Conservation (phyloP, 2,113 vertebrate genomes). For the Mustelus asterias region DNA sequence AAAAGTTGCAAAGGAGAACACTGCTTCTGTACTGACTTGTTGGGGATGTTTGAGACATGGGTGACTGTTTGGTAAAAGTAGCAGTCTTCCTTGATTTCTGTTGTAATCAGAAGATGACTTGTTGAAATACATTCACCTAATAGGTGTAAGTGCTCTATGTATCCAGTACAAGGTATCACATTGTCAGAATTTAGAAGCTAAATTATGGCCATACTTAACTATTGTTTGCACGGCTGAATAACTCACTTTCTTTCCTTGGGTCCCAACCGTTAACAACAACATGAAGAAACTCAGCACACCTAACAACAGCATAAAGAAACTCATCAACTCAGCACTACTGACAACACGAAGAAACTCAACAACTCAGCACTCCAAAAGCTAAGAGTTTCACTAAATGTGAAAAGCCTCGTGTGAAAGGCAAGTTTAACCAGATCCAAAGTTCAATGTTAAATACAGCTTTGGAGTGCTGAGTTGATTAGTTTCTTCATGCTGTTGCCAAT, state of each 20-base stretch:
- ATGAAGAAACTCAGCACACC: too few relatives aligned
- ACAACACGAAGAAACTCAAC: too few relatives aligned
- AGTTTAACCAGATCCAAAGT: not conserved
- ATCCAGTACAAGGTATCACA: not conserved
- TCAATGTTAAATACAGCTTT: not conserved
- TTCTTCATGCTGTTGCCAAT: not conserved
- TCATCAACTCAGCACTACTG: too few relatives aligned
- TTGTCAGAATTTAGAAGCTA: not conserved
- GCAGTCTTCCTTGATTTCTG: not conserved
- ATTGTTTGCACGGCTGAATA: not conserved
- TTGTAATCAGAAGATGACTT: not conserved
- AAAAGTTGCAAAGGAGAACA: not conserved
- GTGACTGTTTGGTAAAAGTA: not conserved
- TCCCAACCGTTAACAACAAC: too few relatives aligned
- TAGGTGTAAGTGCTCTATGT: not conserved
- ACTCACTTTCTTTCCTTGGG: too few relatives aligned
- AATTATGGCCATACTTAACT: not conserved
- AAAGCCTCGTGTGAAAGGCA: not conserved
- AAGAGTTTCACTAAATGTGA: not conserved
- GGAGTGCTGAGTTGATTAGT: not conserved
- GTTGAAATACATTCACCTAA: not conserved
- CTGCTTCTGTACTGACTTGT: not conserved
- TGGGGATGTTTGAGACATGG: not conserved
- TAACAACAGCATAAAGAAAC: too few relatives aligned
- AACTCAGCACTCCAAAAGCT: not conserved